These are phyloP conservation scores for Chamaetylas fuelleborni DNA, from an alignment of 2,113 vertebrate species.

Conservation along the genomic window DNA sequence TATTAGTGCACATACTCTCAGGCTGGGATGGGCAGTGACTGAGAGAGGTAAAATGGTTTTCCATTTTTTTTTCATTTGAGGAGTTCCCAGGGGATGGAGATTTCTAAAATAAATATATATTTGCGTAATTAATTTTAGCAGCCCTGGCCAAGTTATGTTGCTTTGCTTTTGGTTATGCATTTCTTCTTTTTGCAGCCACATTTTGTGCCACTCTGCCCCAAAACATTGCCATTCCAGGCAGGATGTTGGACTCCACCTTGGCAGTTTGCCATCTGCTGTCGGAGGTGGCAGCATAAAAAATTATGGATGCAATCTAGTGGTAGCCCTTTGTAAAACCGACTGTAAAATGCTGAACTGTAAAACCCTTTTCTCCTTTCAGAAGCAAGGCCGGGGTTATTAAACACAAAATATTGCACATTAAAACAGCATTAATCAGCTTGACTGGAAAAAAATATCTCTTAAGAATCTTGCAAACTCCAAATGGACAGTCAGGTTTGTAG, in stretches of 20 bases:
- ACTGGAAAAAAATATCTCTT: background rate
- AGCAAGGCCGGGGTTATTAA: constrained; percentile 27
- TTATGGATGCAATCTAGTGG: constrained; percentile 13
- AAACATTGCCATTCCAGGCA: background rate
- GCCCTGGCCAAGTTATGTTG: background rate
- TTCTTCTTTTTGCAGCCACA: background rate
- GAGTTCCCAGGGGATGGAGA: background rate
- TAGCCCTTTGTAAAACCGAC: constrained; percentile 5
- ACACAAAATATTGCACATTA: constrained; percentile 25
- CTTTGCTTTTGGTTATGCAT: background rate
- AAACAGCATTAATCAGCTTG: constrained; percentile 50
- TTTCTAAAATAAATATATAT: background rate
- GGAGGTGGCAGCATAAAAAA: constrained; percentile 30
- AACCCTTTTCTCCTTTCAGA: constrained; percentile 21
- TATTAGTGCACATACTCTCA: background rate
- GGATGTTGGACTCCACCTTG: background rate
- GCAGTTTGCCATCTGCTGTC: constrained; percentile 21
- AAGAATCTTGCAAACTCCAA: constrained; percentile 1
- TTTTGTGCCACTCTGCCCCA: background rate
- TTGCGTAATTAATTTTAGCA: background rate
- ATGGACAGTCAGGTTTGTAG: background rate
- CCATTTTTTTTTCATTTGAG: background rate
- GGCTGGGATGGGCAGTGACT: background rate
- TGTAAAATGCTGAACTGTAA: constrained; percentile 44
- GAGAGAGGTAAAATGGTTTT: background rate